Base-by-base conservation (phyloP, 2,888 invertebrate species). In the Acanthoscelides obtectus region DNA sequence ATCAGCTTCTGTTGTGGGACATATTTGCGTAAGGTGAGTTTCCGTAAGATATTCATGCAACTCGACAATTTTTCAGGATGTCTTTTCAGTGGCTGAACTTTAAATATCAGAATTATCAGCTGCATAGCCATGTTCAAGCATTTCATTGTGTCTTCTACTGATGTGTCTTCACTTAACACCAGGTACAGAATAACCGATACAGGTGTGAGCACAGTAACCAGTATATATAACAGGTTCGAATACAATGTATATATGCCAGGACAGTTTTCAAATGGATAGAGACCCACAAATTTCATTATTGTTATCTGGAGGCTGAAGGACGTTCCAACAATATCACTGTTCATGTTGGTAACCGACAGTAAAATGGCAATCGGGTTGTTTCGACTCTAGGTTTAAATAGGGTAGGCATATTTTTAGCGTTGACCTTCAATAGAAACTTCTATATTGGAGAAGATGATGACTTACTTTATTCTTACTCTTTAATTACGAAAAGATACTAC, bases 241-340 rank as follows among this genome's bases (percentile, higher is more conserved):
- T 72, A 69, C 2, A 66, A 17, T 27, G 63, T 65, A 67, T 21
- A 72, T 2, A 67, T 21, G 22, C 68, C 65, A 22, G 64, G 66
- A 25, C 45, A 70, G 12, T 21, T 70, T 12, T 72, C 72, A 63
- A 25, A 72, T n/a, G 72, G 72, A 68, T 72, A 72, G 20, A 72
- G 70, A 4, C 72, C 72, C 22, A 27, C 27, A 0, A 72, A 65
- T 70, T 72, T 72, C 68, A 72, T 45, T 4, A 72, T 27, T n/a
- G 19, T 19, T 45, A 72, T 22, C 22, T 70, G 67, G 66, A 22
- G 22, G n/a, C 66, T 63, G 66, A 72, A 72, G 8, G 72, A 72
- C n/a, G 63, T 22, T n/a, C 66, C n/a, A 6, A 68, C 72, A 20
- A 66, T 66, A 20, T 66, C 8, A 45, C 12, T 45, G 17, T 1